Evolutionary conservation across 2,888 invertebrate genomes (phyloP), one percentile per base, ranked within the genome.

Genomic region (Hesperia comma): DNA sequence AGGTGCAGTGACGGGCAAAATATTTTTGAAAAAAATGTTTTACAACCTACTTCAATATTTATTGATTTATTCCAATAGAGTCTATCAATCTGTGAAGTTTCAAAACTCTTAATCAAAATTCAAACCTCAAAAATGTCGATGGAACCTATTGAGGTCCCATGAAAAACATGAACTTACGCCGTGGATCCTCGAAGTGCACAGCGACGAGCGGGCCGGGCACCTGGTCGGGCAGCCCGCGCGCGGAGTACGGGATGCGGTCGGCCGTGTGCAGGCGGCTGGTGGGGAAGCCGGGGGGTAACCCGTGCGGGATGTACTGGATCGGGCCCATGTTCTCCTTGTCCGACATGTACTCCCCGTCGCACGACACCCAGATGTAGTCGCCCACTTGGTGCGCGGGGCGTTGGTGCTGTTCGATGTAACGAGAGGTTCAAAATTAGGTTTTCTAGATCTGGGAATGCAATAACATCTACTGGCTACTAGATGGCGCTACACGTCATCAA

Each of bases 321-420:
- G 93, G 90, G 0, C 96, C 95, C 62, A 97, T 92, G 82, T 95
- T 95, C 85, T 98, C 98, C 81, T 94, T 93, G 83, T 98, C 98
- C 0, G 95, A 93, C 60, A 94, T 92, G 78, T 94, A 95, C 86
- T 96, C 96, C 17, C 98, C 98, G 43, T 94, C 92, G 83, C 98
- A 98, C 10, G 95, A 95, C 19, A 98, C 93, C 95, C 97, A 98
- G 43, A 98, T 92, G 88, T 94, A 94, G 76, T 95, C 92, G 0
- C 93, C 93, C 84, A 90, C 80, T 2, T 82, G 79, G 43, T 85
- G 79, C 0, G 87, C 88, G 10, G 90, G 88, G 0, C 78, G 79
- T 56, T 81, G 81, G 12, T 79, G 79, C 90, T 90, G 75, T 4
- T 49, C 4, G 3, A 17, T 15, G 19, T 3, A 19, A 12, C 19